Base-by-base conservation (phyloP, 1,140 invertebrate genomes). In the Sycophila sp. region DNA sequence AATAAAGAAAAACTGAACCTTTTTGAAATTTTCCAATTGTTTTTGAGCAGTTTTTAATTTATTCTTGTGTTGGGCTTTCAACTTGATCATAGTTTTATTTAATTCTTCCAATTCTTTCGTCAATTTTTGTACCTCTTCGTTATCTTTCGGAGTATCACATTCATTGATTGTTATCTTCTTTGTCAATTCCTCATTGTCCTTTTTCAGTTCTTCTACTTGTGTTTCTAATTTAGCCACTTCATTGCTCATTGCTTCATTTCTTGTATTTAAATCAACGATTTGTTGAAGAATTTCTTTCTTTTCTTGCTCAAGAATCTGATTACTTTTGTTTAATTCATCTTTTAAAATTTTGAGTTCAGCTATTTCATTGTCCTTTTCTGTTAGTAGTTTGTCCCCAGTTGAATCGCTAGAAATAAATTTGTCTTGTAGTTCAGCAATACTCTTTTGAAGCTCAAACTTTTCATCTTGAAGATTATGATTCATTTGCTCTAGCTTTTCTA, bases 31-130 rank as follows among this genome's bases (percentile, higher is more conserved):
- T 70, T 94, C 90, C 64, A 96, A 85, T 80, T 94, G 93, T 75
- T 94, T 94, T 75, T 94, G 93, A 76, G 96, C 85, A 82, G 91
- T 90, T 82, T 95, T 97, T 17, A 95, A 82, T 87, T 95, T 95
- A 34, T 89, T 89, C 78, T 92, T 93, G 75, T 92, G 90, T 76
- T 91, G 90, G 5, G 92, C 92, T 81, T 95, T 95, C 26, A 94
- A 86, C 86, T 95, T 96, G 38, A 96, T 91, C 89, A 93, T 93
- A 78, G 90, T 91, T 81, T 93, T 94, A 81, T 94, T 94, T 6
- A 89, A 87, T 66, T 92, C 90, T 63, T 94, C 92, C 62, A 94
- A 82, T 79, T 92, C 89, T 74, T 90, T 89, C 68, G 90, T 91
- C 2, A 94, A 82, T 76, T 88, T 88, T 28, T 62, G 30, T 4